A percentile compares a stretch with the other conserved stretches of the same genome.
Conservation (phyloP, 2,888 invertebrate species). For the Philonicus albiceps region DNA sequence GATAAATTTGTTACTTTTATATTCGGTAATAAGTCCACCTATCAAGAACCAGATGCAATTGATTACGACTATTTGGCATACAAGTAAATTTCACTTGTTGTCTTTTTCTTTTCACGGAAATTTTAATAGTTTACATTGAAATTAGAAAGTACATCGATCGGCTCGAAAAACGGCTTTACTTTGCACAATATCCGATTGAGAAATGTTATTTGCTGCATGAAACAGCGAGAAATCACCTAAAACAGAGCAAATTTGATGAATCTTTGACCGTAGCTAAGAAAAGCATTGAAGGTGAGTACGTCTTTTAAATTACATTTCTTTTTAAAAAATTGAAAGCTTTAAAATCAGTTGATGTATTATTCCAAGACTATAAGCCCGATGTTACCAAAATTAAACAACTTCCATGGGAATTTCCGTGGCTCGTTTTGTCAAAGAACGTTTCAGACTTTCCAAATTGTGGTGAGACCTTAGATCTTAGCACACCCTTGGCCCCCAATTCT, state of each 20-base stretch:
- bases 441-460: no score
- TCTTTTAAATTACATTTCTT: no score
- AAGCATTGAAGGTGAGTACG: constrained; percentile 40
- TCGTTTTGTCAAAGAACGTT: no score
- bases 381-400: no score
- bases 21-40: constrained; percentile 56
- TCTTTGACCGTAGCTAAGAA: constrained; percentile 33
- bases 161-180: constrained; percentile 38
- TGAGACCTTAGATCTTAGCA: no score
- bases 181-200: constrained; percentile 43
- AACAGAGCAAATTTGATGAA: constrained; percentile 45
- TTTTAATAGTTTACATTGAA: background rate
- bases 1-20: constrained; percentile 49
- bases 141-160: background rate
- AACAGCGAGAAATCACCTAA: constrained; percentile 39
- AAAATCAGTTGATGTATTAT: no score
- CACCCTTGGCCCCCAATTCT: no score
- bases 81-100: constrained; percentile 51
- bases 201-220: constrained; percentile 47
- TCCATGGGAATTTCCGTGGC: no score
- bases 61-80: constrained; percentile 53
- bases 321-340: no score
- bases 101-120: background rate
- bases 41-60: constrained; percentile 50
- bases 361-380: no score